Evolutionary conservation across 2,113 vertebrate species (phyloP).

Genomic region (Percopsis transmontana): DNA sequence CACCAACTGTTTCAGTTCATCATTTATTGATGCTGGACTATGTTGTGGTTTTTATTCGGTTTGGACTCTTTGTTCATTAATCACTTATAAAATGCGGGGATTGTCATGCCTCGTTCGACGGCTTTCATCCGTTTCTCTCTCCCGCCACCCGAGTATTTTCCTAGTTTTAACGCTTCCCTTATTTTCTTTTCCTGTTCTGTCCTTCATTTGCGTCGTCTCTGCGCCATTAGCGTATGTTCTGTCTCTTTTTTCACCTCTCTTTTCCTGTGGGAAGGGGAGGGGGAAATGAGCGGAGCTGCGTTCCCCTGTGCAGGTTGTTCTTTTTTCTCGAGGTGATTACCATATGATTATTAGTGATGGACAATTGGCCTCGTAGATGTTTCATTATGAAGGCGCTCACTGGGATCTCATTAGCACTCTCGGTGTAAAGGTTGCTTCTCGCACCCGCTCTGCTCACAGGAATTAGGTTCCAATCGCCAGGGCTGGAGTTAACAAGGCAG

Average conservation of each 20-base stretch:
- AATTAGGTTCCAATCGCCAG: constrained; percentile 63
- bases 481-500: constrained; percentile 65
- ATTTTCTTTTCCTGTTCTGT: constrained; percentile 1
- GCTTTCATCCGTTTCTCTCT: too few species aligned
- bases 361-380: constrained; percentile 77
- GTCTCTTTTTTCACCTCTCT: neutral
- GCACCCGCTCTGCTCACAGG: constrained; percentile 54
- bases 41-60: too few species aligned
- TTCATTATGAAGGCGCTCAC: constrained; percentile 75
- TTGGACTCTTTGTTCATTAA: too few species aligned
- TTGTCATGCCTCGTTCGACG: too few species aligned
- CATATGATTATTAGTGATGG: constrained; percentile 80
- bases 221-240: constrained; percentile 14
- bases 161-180: too few species aligned
- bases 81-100: too few species aligned
- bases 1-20: too few species aligned
- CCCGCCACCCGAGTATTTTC: too few species aligned
- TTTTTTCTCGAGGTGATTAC: constrained; percentile 64
- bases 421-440: constrained; percentile 59
- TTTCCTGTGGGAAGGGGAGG: too few species aligned
- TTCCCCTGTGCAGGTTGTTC: neutral
- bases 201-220: constrained; percentile 20
- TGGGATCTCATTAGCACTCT: constrained; percentile 76
- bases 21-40: too few species aligned
- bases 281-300: too few species aligned